Conservation (phyloP, 1,140 invertebrate species). For the Tribolium castaneum region DNA sequence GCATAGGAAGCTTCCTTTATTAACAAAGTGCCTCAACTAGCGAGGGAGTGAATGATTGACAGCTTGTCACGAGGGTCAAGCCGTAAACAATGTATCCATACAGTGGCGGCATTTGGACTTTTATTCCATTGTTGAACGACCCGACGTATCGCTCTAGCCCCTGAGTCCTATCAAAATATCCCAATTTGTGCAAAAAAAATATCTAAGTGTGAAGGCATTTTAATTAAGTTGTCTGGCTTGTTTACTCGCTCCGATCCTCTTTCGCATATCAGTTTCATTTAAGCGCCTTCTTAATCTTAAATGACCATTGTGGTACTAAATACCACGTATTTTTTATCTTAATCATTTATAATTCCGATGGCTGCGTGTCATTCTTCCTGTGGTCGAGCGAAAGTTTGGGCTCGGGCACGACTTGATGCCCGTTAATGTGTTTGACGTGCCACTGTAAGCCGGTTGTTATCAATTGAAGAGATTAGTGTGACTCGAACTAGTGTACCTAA, state of each 20-base stretch:
- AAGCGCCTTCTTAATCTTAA: slow-evolving; percentile 25
- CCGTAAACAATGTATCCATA: slow-evolving; percentile 42
- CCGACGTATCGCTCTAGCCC: slow-evolving; percentile 18
- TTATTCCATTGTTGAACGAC: slow-evolving; percentile 3
- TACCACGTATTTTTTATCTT: slow-evolving; percentile 22
- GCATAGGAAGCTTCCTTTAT: slow-evolving; percentile 34
- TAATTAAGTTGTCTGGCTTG: background rate
- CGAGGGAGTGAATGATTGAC: slow-evolving; percentile 48
- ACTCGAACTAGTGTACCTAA: slow-evolving; percentile 43
- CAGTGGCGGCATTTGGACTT: slow-evolving; percentile 27
- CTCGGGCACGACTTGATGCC: background rate
- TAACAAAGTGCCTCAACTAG: slow-evolving; percentile 35
- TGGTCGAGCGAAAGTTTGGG: background rate
- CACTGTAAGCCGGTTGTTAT: slow-evolving; percentile 25
- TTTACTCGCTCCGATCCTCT: background rate
- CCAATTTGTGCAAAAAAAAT: background rate
- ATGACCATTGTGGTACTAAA: slow-evolving; percentile 24
- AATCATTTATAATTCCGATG: slow-evolving; percentile 34
- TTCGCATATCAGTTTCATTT: slow-evolving; percentile 18
- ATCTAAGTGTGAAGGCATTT: background rate
- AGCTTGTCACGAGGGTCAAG: slow-evolving; percentile 41
- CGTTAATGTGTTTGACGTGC: background rate
- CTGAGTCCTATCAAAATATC: slow-evolving; percentile 1
- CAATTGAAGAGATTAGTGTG: slow-evolving; percentile 40
- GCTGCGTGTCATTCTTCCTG: background rate